Conservation (phyloP, 2,113 vertebrate genomes). For the Galeopterus variegatus region DNA sequence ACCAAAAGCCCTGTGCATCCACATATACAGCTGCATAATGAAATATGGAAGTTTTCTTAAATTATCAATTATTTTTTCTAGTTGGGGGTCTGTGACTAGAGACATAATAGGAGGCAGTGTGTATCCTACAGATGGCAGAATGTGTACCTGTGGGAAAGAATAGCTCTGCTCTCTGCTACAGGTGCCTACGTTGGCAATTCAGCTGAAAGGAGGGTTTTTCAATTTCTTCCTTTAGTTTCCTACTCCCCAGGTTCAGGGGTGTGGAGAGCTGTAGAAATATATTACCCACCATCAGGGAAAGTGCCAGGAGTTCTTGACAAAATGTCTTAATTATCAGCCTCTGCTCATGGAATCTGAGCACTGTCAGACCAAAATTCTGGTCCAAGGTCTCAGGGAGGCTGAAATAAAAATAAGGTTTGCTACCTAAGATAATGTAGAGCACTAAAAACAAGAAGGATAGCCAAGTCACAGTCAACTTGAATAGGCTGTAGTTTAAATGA, state of each 20-base stretch:
- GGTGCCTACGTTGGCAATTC: background rate
- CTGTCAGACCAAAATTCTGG: background rate
- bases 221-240: constrained; percentile 19
- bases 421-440: background rate
- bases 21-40: background rate
- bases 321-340: background rate
- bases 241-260: background rate
- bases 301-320: background rate
- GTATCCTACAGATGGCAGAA: background rate
- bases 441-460: background rate
- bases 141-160: background rate
- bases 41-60: background rate
- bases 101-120: background rate
- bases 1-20: background rate
- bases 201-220: background rate
- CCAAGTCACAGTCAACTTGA: background rate
- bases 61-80: constrained; percentile 15
- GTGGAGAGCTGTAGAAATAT: background rate
- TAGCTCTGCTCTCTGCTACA: background rate
- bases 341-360: background rate
- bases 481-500: background rate
- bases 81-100: background rate
- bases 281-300: background rate
- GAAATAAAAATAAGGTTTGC: constrained; percentile 18
- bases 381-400: background rate